Evolutionary conservation across 2,888 invertebrate species (phyloP).

Genomic region (Ophioninae sp.): DNA sequence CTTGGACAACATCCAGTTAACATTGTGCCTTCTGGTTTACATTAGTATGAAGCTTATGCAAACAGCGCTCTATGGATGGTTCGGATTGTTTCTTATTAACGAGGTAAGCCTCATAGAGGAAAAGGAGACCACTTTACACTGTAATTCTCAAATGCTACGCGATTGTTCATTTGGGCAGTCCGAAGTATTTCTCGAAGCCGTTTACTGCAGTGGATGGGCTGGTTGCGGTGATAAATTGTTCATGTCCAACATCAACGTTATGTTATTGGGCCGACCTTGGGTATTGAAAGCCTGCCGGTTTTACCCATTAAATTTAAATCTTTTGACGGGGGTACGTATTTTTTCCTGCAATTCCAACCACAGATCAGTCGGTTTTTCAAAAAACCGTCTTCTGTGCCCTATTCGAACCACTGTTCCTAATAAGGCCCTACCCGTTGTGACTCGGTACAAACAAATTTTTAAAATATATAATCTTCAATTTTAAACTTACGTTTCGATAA

Average conservation of each 20-base stretch:
- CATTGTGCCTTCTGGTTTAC: slow-evolving; percentile 10
- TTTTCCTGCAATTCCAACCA: too few species aligned
- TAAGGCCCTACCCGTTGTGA: too few species aligned
- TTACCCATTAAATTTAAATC: background rate
- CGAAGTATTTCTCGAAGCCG: background rate
- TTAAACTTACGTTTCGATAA: too few species aligned
- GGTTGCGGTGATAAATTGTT: background rate
- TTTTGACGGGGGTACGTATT: background rate
- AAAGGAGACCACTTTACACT: background rate
- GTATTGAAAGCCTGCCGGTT: background rate
- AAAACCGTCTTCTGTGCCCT: too few species aligned
- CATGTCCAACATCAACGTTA: background rate
- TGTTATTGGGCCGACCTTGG: background rate
- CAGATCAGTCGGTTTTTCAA: too few species aligned
- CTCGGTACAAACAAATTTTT: too few species aligned
- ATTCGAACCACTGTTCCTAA: too few species aligned
- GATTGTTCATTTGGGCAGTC: background rate
- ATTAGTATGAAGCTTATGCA: slow-evolving; percentile 52
- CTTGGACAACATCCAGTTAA: too few species aligned
- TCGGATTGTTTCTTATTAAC: slow-evolving; percentile 49
- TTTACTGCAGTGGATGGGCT: slow-evolving; percentile 3
- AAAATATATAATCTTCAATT: too few species aligned
- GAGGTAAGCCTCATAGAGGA: slow-evolving; percentile 42
- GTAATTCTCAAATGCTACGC: background rate
- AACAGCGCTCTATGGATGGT: slow-evolving; percentile 58